Percentiles rank a stretch among this genome's conserved stretches.
Evolutionary conservation across 2,888 invertebrate genomes (phyloP).

Genomic region (Penaeus monodon): DNA sequence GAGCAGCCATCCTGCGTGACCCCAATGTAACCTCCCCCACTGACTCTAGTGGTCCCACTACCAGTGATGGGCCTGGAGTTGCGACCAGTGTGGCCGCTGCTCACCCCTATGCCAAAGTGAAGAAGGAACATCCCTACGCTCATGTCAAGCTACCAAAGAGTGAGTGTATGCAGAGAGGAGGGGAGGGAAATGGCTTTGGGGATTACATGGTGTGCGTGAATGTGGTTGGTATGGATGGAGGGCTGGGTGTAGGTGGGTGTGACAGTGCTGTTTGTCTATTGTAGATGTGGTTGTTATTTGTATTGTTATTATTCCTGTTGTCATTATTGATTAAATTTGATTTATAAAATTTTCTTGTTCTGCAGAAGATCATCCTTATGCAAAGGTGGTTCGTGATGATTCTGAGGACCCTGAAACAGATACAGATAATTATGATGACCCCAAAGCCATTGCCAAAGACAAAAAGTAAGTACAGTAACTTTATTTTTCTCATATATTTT

Average conservation of each 20-base stretch:
- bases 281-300: not conserved
- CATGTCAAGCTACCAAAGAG: slow-evolving; percentile 64
- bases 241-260: too few relatives aligned
- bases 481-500: too few relatives aligned
- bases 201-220: not conserved
- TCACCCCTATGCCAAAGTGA: slow-evolving; percentile 62
- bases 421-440: slow-evolving; percentile 64
- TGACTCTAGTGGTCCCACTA: slow-evolving; percentile 38
- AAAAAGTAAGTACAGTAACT: slow-evolving; percentile 36
- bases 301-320: not conserved
- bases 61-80: slow-evolving; percentile 10
- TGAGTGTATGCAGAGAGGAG: slow-evolving; percentile 16
- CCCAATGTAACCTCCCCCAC: slow-evolving; percentile 48
- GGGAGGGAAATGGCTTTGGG: not conserved
- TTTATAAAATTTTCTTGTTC: not conserved
- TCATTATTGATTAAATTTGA: not conserved
- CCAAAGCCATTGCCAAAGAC: slow-evolving; percentile 57
- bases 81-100: slow-evolving; percentile 19
- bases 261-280: too few relatives aligned
- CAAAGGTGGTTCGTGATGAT: slow-evolving; percentile 61
- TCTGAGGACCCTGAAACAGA: slow-evolving; percentile 62
- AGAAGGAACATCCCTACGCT: slow-evolving; percentile 64
- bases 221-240: not conserved
- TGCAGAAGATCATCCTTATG: slow-evolving; percentile 63
- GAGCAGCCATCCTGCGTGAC: slow-evolving; percentile 57